Base-by-base conservation (phyloP, 2,797 vertebrate genomes). In the Nyctalus aviator region DNA sequence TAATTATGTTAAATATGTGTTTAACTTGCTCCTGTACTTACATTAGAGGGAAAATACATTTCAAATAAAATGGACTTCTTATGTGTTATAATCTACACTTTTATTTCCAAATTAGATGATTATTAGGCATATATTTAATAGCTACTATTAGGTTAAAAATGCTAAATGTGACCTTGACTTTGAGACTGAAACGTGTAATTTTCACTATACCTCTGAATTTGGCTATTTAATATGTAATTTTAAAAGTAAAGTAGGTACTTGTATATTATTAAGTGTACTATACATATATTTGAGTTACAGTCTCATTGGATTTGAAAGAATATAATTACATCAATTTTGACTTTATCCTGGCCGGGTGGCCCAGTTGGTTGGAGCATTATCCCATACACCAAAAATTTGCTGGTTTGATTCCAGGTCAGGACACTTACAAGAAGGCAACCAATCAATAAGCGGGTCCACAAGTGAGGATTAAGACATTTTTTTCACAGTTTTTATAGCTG, bases 161-260 rank as follows among this genome's bases (percentile, higher is more conserved):
- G 46, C 10, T 95, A 71, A 91, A 0, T 90, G 25, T 95, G 90
- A 88, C 50, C 62, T 93, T 72, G 87, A 88, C 41, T 94, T 87
- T 95, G 57, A 94, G 64, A 85, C 7, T 78, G 41, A 96, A 91
- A 91, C 89, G 84, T 90, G 12, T 84, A 91, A 94, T 97, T 96
- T 90, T 79, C 46, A 91, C 69, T 90, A 69, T 59, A 27, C 18
- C 48, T 46, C 21, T 89, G 44, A 88, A 55, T 85, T 94, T 94
- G 82, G 3, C 69, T 84, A 66, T 64, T 93, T 85, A 94, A 68
- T 44, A 91, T 95, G 55, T 20, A 89, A 41, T 77, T 93, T 81
- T 71, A 72, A 83, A 84, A 88, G 13, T 69, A 57, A 83, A 81
- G 11, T 37, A 37, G 7, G 41, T 41, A 20, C 10, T 94, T 90